Conservation (phyloP, 2,113 vertebrate genomes). For the Hymenochirus boettgeri region DNA sequence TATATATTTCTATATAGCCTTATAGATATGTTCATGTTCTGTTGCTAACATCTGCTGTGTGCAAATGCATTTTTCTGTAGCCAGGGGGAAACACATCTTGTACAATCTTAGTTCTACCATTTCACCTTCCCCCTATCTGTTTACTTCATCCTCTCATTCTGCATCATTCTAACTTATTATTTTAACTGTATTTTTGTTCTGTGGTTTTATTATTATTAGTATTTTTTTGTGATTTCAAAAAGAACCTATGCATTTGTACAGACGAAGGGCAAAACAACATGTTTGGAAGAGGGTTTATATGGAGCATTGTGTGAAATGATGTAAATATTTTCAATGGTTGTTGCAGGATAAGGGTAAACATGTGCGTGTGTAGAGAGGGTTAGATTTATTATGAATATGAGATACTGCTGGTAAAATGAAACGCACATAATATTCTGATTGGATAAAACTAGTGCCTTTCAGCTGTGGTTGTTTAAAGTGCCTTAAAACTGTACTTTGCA, state of each 20-base stretch:
- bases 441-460: constrained; percentile 1
- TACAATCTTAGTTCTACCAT: neutral
- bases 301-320: neutral
- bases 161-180: too few relatives aligned
- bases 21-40: neutral
- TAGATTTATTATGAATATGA: neutral
- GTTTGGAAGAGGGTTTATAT: neutral
- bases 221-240: neutral
- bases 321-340: neutral
- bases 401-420: too few relatives aligned
- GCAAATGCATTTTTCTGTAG: neutral
- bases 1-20: neutral
- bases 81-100: neutral
- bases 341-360: neutral
- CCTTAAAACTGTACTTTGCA: neutral
- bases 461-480: neutral
- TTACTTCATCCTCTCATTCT: neutral
- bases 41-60: constrained; percentile 7
- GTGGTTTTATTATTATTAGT: too few relatives aligned
- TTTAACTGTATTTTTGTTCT: neutral
- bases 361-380: neutral
- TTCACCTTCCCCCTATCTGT: neutral
- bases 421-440: too few relatives aligned
- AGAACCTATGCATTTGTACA: too few relatives aligned
- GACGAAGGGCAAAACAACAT: too few relatives aligned